Conservation (phyloP, 2,888 invertebrate genomes). For the Willowsia nigromaculata region DNA sequence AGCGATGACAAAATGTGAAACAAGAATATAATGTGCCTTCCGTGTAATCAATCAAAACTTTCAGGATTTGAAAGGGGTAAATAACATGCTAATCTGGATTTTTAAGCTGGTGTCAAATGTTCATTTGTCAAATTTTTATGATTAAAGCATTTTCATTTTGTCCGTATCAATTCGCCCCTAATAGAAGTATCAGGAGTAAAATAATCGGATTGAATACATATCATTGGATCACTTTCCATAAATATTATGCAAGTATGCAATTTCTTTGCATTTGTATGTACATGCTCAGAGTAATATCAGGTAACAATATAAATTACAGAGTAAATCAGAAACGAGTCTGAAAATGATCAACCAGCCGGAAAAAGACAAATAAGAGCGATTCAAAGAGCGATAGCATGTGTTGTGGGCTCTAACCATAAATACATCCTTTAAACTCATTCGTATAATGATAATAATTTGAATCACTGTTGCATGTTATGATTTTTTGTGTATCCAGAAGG, state of each 20-base stretch:
- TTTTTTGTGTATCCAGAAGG: constrained; percentile 52
- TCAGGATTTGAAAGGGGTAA: constrained; percentile 40
- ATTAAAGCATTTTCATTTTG: not conserved
- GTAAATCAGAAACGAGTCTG: constrained; percentile 7
- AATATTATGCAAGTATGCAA: too few relatives aligned
- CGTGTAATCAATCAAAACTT: constrained; percentile 41
- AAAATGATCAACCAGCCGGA: constrained; percentile 47
- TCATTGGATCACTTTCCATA: too few relatives aligned
- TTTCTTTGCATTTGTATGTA: too few relatives aligned
- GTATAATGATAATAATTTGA: constrained; percentile 35
- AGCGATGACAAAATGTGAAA: constrained; percentile 58
- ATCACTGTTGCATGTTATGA: constrained; percentile 62
- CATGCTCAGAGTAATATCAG: not conserved
- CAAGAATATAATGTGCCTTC: not conserved
- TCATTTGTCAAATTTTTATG: not conserved
- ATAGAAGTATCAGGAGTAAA: not conserved
- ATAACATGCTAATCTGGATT: not conserved
- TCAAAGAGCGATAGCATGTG: constrained; percentile 5
- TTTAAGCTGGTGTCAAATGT: not conserved
- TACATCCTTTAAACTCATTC: constrained; percentile 25
- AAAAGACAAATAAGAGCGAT: constrained; percentile 54
- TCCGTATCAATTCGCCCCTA: not conserved
- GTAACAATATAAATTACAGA: constrained; percentile 37
- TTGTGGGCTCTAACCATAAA: constrained; percentile 30
- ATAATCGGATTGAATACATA: too few relatives aligned